A percentile compares a stretch with the other conserved stretches of the same genome.
Evolutionary conservation across 2,888 invertebrate species (phyloP).

Genomic region (Mactromeris polynyma): DNA sequence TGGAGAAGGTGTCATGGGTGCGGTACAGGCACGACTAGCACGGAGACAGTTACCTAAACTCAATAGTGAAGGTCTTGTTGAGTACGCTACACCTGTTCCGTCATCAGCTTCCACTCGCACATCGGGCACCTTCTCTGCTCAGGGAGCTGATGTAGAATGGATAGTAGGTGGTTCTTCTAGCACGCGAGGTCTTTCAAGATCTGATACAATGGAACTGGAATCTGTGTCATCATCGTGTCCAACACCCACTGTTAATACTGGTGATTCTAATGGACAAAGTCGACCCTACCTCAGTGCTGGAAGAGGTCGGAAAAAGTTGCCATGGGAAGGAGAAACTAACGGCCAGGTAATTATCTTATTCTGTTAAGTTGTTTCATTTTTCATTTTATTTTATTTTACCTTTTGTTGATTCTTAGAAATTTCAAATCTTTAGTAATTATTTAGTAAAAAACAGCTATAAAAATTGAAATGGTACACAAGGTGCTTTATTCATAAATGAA

Average conservation of each 20-base stretch:
- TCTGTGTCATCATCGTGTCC: conserved; percentile 82
- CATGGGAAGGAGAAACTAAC: conserved; percentile 83
- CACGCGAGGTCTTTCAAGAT: conserved; percentile 76
- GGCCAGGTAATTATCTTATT: conserved; percentile 55
- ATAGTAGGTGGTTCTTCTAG: conserved; percentile 88
- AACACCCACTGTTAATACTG: conserved; percentile 76
- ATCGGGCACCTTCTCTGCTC: conserved; percentile 73
- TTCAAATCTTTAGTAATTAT: too few relatives aligned
- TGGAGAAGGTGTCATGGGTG: conserved; percentile 89
- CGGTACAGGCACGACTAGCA: conserved; percentile 92
- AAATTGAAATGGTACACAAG: too few relatives aligned
- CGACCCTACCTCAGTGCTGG: conserved; percentile 85
- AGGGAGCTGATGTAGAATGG: conserved; percentile 92
- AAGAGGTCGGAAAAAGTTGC: conserved; percentile 83
- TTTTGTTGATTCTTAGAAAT: too few relatives aligned
- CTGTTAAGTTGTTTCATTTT: neutral
- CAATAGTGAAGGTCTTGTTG: conserved; percentile 91
- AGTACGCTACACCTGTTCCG: conserved; percentile 92
- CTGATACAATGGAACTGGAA: conserved; percentile 82
- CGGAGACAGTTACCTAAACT: conserved; percentile 92
- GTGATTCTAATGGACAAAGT: conserved; percentile 72
- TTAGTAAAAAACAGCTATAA: too few relatives aligned
- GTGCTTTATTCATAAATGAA: too few relatives aligned
- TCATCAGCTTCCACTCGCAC: conserved; percentile 85
- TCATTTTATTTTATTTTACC: too few relatives aligned